Evolutionary conservation across 2,113 vertebrate genomes (phyloP), one percentile per base, ranked within the genome.

Genomic region (Panurus biarmicus): DNA sequence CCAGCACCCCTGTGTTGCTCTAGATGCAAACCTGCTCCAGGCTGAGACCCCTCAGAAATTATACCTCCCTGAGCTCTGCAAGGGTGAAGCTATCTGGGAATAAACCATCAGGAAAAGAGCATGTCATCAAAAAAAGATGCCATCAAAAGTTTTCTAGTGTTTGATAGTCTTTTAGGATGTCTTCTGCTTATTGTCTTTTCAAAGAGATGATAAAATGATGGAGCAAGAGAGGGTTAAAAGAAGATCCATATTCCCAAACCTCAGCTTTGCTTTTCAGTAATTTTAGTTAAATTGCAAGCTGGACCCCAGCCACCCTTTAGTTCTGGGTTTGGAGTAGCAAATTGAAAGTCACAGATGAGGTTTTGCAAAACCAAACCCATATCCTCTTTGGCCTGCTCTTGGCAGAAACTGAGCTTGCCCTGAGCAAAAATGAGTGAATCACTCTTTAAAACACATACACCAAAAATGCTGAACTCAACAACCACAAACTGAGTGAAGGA

Each of bases 391-490:
- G 86, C 80, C 45, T 48, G n/a, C 36, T 89, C 44, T 66, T 74
- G 75, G 74, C 80, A 92, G 77, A 74, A 93, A 87, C n/a, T 38
- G 69, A 95, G 69, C 44, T 94, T 66, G 74, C 83, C 89, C 73
- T 70, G 45, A 89, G 81, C 73, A 91, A 75, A 87, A 94, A 57
- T 25, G 65, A 81, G 77, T 65, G 73, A 94, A 53, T 92, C 74
- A 82, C 67, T 65, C 76, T 65, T 67, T 65, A 61, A 87, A 94
- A 89, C 48, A 75, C 60, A 86, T 6, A 48, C 73, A 53, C 13
- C 33, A 96, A 85, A 94, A 95, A 74, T 54, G 84, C 94, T 95
- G 91, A 95, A 75, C 80, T 96, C 89, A 54, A 92, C 91, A 87
- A 85, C 89, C 73, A 81, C 86, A 87, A 77, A 58, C 23, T 40